A percentile compares a stretch with the other conserved stretches of the same genome.
Conservation (phyloP, 2,888 invertebrate species). For the Rhagophthalmus giganteus region DNA sequence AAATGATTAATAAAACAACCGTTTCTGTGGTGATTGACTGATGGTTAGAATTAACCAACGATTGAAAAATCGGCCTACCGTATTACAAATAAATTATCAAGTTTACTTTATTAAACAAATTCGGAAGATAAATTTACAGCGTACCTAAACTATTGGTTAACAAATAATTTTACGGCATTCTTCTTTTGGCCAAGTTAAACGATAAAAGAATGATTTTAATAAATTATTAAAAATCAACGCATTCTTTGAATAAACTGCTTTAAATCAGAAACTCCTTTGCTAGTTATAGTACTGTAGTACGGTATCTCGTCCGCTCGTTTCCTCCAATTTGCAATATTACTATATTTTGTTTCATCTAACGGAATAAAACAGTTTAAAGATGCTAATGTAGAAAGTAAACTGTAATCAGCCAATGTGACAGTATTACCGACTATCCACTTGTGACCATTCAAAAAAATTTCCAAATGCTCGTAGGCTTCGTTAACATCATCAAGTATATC, state of each 20-base stretch:
- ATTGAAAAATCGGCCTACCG: too few species aligned
- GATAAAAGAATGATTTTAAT: too few species aligned
- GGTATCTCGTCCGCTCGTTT: neutral
- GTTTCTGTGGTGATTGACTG: too few species aligned
- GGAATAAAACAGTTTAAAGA: neutral
- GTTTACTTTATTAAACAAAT: too few species aligned
- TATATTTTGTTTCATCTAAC: neutral
- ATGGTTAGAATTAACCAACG: too few species aligned
- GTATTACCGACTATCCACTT: neutral
- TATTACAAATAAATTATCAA: too few species aligned
- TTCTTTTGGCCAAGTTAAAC: too few species aligned
- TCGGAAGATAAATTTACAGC: too few species aligned
- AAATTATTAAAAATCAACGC: too few species aligned
- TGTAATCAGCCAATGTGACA: neutral
- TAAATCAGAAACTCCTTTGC: constrained; percentile 1
- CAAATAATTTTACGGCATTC: too few species aligned
- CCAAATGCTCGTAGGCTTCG: neutral
- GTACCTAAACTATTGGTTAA: too few species aligned
- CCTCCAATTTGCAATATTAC: neutral
- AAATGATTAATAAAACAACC: too few species aligned
- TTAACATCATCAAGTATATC: neutral
- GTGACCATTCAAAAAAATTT: neutral
- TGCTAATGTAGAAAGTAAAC: neutral
- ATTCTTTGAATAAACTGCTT: neutral
- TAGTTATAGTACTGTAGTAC: neutral